These are phyloP conservation scores for Platyrinchus mystaceus DNA, from an alignment of 2,797 vertebrate species.

Conservation along the genomic window DNA sequence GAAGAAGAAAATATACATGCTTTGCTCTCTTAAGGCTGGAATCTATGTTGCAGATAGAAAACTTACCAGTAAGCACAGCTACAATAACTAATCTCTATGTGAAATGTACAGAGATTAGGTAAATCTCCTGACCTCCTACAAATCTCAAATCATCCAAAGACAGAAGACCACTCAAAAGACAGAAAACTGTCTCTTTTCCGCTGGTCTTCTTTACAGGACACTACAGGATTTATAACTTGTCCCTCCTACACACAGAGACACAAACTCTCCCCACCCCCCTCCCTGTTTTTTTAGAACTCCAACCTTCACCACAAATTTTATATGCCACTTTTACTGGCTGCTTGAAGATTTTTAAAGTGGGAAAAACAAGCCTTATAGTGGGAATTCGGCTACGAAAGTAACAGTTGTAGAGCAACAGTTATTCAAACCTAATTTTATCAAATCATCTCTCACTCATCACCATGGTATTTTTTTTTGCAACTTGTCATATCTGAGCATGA, in stretches of 20 bases:
- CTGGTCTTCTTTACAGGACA: neutral
- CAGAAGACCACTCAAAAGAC: neutral
- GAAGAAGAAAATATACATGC: neutral
- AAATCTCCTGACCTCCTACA: neutral
- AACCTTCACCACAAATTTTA: neutral
- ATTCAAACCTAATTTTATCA: constrained; percentile 13
- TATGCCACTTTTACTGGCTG: neutral
- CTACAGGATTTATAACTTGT: neutral
- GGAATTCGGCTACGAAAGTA: neutral
- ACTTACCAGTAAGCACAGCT: neutral
- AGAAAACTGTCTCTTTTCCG: neutral
- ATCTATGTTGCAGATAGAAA: neutral
- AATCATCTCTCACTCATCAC: constrained; percentile 10
- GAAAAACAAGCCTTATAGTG: neutral
- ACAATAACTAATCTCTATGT: neutral
- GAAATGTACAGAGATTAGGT: neutral
- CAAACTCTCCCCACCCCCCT: neutral
- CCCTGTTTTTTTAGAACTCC: neutral
- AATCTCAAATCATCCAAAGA: neutral
- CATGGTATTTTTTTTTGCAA: neutral
- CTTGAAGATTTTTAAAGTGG: neutral
- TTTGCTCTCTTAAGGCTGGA: neutral
- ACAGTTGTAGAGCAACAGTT: neutral
- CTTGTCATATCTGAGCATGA: neutral
- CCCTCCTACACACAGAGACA: neutral